Conservation (phyloP, 2,888 invertebrate genomes). For the Dicranocentrus wangi region DNA sequence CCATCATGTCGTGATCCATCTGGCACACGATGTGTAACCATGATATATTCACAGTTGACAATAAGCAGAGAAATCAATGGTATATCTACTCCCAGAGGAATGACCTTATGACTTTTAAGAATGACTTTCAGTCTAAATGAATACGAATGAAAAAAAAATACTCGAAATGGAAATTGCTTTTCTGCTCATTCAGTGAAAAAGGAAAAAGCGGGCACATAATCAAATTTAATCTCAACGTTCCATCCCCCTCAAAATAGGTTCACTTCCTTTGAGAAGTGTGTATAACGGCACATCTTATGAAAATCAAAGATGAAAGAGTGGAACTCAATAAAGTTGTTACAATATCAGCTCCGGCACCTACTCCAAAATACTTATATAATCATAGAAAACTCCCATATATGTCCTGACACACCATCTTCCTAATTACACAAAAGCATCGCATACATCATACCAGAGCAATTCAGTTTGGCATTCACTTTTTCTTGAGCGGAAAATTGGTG, state of each 20-base stretch:
- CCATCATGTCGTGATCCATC: too few relatives aligned
- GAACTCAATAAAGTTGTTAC: too few relatives aligned
- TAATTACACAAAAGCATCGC: neutral
- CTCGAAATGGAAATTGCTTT: neutral
- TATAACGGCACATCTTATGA: too few relatives aligned
- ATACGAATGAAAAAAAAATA: neutral
- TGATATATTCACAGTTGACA: too few relatives aligned
- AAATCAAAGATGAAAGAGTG: too few relatives aligned
- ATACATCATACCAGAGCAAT: neutral
- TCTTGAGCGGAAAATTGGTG: neutral
- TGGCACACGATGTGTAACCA: too few relatives aligned
- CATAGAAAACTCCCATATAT: neutral
- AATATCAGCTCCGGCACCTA: too few relatives aligned
- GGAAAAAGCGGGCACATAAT: neutral
- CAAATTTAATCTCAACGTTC: too few relatives aligned
- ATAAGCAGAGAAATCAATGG: too few relatives aligned
- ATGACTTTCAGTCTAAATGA: neutral
- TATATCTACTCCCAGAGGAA: neutral
- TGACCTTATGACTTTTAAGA: neutral
- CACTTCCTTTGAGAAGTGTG: too few relatives aligned
- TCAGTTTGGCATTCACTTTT: slow-evolving; percentile 11
- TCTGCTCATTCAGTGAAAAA: neutral
- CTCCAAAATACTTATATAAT: too few relatives aligned
- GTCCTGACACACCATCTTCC: neutral
- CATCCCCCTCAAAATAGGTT: too few relatives aligned